Base-by-base conservation (phyloP, 2,888 invertebrate species). In the Gerosis bhagava region DNA sequence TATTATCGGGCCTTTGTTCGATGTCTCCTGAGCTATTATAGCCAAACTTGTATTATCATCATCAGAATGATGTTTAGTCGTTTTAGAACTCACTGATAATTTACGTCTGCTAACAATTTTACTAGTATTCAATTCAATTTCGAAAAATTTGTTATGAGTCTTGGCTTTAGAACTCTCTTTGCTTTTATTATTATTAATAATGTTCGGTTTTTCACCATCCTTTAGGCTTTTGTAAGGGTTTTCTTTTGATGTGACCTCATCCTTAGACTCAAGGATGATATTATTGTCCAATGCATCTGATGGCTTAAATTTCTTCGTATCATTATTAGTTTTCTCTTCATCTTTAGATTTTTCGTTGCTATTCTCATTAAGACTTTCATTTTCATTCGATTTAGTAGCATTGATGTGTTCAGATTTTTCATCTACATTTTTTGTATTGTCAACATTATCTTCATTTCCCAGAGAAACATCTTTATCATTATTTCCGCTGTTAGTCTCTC, bases 11-110 rank as follows among this genome's bases (percentile, higher is more conserved):
- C 43, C 63, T 2, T 40, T 53, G 3, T 63, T 49, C 1, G 57
- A 44, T n/a, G 42, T 49, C 8, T 70, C 69, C 3, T 73, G 64
- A 8, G 80, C 77, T 13, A 81, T 46, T 0, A 66, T 63, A 0
- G 81, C 77, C 44, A 82, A 53, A n/a, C 63, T 73, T 2, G 66
- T 72, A 26, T 39, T 39, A 41, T 86, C 68, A 26, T 87, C 83
- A 17, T 84, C 83, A 19, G 71, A 67, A n/a, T n/a, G n/a, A n/a
- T n/a, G n/a, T n/a, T n/a, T n/a, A n/a, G n/a, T n/a, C n/a, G n/a
- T n/a, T n/a, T n/a, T n/a, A n/a, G n/a, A n/a, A n/a, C n/a, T n/a
- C n/a, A n/a, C n/a, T n/a, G n/a, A n/a, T n/a, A n/a, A 8, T 21
- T 19, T 12, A 17, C n/a, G 7, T 76, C 75, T 59, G n/a, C n/a